Conservation (phyloP, 53 echinoderm and acorn worm genomes). For the Apostichopus leukothele region DNA sequence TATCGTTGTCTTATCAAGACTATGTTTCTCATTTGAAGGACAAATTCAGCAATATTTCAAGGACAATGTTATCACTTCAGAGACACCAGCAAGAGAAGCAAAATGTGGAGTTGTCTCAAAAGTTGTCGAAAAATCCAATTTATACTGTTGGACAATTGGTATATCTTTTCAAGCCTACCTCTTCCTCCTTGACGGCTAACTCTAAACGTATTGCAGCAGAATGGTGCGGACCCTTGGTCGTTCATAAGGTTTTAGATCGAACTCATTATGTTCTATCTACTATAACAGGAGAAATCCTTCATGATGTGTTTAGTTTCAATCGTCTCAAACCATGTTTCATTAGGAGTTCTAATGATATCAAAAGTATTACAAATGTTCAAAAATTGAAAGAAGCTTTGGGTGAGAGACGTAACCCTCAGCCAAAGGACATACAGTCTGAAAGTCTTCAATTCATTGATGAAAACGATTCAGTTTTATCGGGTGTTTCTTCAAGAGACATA, state of each 20-base stretch:
- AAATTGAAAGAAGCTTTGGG: slow-evolving; percentile 3
- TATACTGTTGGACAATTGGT: not conserved
- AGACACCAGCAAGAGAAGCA: not conserved
- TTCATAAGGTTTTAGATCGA: slow-evolving; percentile 44
- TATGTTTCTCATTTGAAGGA: not conserved
- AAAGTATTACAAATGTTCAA: slow-evolving; percentile 17
- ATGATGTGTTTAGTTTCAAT: slow-evolving; percentile 47
- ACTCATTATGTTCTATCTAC: slow-evolving; percentile 44
- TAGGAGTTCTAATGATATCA: slow-evolving; percentile 19
- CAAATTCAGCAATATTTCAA: not conserved
- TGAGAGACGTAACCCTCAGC: not conserved
- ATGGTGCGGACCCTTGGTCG: slow-evolving; percentile 35
- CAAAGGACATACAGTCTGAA: not conserved
- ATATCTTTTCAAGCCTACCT: not conserved
- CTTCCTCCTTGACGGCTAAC: not conserved
- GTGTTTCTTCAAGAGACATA: not conserved
- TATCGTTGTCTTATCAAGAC: not conserved
- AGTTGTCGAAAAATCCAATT: slow-evolving; percentile 1
- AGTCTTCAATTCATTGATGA: not conserved
- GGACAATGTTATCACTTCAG: not conserved
- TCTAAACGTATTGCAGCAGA: not conserved
- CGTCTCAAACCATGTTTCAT: slow-evolving; percentile 48
- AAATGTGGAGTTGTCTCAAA: not conserved
- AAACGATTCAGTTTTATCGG: not conserved
- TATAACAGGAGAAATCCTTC: slow-evolving; percentile 27